A percentile compares a stretch with the other conserved stretches of the same genome.
These are phyloP conservation scores for Eupeodes luniger DNA, from an alignment of 2,888 invertebrate genomes.

Conservation along the genomic window DNA sequence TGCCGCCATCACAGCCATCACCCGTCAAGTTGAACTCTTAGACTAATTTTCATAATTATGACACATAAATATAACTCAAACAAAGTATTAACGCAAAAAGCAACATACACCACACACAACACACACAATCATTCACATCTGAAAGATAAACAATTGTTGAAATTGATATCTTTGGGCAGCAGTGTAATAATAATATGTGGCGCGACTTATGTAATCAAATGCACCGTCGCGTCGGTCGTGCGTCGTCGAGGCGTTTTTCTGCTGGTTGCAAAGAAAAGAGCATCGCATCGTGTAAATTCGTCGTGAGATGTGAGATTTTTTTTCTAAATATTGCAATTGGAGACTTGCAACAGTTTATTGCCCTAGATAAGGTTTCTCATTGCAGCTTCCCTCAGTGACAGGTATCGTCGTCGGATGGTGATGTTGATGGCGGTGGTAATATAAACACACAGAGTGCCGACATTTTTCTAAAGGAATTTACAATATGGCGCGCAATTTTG, in stretches of 20 bases:
- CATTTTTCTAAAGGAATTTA: constrained; percentile 9
- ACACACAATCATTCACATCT: constrained; percentile 2
- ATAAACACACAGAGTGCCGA: not conserved
- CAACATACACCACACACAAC: constrained; percentile 18
- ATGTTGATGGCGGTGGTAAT: too few relatives aligned
- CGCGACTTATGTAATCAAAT: constrained; percentile 61
- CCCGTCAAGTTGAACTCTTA: constrained; percentile 12
- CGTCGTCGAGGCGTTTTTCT: not conserved
- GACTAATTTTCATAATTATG: constrained; percentile 72
- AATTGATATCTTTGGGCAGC: constrained; percentile 56
- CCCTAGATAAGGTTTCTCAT: constrained; percentile 53
- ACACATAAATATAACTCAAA: constrained; percentile 59
- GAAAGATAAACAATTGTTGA: constrained; percentile 55
- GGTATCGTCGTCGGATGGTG: not conserved
- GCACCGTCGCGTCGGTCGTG: too few relatives aligned
- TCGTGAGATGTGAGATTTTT: constrained; percentile 39
- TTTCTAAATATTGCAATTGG: constrained; percentile 32
- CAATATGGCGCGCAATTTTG: constrained; percentile 33
- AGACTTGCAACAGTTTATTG: constrained; percentile 62
- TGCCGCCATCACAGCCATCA: constrained; percentile 8
- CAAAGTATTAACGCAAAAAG: constrained; percentile 16
- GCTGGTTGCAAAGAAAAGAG: not conserved
- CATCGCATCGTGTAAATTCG: constrained; percentile 25
- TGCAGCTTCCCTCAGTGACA: constrained; percentile 30
- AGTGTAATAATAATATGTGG: constrained; percentile 39